Evolutionary conservation across 2,113 vertebrate species (phyloP).

Genomic region (Xenus cinereus): DNA sequence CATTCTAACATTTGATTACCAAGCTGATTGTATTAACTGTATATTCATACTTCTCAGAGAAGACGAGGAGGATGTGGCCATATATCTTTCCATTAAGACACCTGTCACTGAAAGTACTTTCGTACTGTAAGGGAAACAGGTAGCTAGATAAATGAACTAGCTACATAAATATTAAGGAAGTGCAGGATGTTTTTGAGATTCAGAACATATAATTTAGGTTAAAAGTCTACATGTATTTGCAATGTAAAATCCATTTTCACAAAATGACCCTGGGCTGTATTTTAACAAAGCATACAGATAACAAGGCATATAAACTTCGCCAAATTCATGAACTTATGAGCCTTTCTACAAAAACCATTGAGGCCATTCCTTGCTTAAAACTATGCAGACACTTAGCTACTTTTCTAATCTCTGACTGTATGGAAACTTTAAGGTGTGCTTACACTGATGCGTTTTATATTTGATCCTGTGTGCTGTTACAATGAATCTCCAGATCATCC

Average conservation of each 20-base stretch:
- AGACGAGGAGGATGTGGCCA: neutral
- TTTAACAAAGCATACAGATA: neutral
- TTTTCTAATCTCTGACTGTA: neutral
- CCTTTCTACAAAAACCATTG: neutral
- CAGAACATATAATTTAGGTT: neutral
- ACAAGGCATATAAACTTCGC: neutral
- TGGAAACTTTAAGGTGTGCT: neutral
- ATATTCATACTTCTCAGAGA: neutral
- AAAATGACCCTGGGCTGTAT: neutral
- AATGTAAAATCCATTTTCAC: neutral
- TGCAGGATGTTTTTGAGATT: neutral
- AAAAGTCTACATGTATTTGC: neutral
- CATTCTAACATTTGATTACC: neutral
- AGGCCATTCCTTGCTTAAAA: neutral
- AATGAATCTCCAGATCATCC: neutral
- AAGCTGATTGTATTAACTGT: neutral
- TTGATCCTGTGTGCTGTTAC: neutral
- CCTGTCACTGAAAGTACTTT: neutral
- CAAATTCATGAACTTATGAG: neutral
- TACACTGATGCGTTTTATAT: neutral
- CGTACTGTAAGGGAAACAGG: neutral
- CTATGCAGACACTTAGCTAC: neutral
- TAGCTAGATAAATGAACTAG: neutral
- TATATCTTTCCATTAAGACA: neutral
- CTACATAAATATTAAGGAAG: neutral